These are phyloP conservation scores for Phainopepla nitens DNA, from an alignment of 2,113 vertebrate species.

Conservation along the genomic window DNA sequence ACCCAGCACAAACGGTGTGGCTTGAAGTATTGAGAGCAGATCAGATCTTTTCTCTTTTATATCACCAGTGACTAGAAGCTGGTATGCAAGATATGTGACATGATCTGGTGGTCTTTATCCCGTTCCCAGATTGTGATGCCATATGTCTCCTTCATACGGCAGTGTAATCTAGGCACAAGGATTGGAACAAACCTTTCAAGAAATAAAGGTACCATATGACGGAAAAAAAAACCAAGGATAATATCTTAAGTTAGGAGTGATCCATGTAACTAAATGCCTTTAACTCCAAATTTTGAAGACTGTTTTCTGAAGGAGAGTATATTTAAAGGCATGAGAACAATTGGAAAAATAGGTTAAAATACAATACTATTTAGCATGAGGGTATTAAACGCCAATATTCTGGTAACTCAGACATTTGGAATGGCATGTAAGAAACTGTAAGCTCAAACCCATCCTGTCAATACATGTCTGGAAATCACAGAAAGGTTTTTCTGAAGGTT, in stretches of 20 bases:
- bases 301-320: background rate
- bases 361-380: background rate
- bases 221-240: background rate
- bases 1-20: background rate
- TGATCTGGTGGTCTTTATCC: background rate
- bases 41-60: background rate
- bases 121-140: background rate
- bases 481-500: background rate
- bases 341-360: background rate
- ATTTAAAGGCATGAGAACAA: background rate
- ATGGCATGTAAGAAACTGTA: background rate
- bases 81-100: background rate
- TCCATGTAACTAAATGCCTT: background rate
- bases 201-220: background rate
- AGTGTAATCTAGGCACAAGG: background rate
- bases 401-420: background rate
- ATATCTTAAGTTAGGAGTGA: background rate
- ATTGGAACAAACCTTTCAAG: background rate
- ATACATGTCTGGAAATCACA: background rate
- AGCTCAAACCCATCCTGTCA: background rate
- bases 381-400: background rate
- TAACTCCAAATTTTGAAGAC: background rate
- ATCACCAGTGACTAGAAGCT: background rate
- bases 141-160: background rate
- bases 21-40: background rate